Percentiles rank a stretch among this genome's conserved stretches.
phyloP scores from a whole-genome alignment of 2,113 vertebrate genomes.

The Pluvianellus socialis region DNA sequence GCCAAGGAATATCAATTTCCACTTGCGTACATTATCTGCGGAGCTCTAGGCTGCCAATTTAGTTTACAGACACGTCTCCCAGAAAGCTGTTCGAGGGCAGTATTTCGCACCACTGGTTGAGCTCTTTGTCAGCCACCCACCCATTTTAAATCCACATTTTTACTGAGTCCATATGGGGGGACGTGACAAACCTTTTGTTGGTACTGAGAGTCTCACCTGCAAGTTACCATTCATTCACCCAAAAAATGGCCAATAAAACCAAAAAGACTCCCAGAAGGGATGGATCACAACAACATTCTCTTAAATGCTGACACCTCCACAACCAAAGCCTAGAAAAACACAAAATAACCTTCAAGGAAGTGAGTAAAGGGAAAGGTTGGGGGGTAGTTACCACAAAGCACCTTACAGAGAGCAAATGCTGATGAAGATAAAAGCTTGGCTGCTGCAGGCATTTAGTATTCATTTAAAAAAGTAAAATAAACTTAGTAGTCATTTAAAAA shows the following conservation, averaged over 20 bases:
- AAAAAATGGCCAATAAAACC: background rate
- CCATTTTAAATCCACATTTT: background rate
- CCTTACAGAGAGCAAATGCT: accelerated
- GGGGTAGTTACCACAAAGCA: background rate
- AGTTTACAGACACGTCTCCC: background rate
- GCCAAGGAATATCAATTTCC: slow-evolving; percentile 25
- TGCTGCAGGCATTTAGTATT: background rate
- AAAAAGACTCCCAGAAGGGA: background rate
- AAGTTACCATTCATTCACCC: background rate
- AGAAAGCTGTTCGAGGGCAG: slow-evolving; percentile 32
- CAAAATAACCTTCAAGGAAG: background rate
- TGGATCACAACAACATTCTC: background rate
- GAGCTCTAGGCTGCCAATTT: background rate
- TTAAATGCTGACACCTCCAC: background rate
- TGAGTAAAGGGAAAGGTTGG: background rate
- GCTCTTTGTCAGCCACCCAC: background rate
- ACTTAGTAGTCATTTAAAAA: background rate
- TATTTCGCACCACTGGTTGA: background rate
- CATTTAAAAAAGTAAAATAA: background rate
- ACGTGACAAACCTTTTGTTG: background rate
- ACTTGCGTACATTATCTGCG: slow-evolving; percentile 19
- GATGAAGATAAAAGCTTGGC: background rate
- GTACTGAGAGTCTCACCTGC: background rate
- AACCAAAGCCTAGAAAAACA: background rate
- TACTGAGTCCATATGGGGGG: background rate